phyloP scores from a whole-genome alignment of 2,888 invertebrate species.

The Eledone cirrhosa region DNA sequence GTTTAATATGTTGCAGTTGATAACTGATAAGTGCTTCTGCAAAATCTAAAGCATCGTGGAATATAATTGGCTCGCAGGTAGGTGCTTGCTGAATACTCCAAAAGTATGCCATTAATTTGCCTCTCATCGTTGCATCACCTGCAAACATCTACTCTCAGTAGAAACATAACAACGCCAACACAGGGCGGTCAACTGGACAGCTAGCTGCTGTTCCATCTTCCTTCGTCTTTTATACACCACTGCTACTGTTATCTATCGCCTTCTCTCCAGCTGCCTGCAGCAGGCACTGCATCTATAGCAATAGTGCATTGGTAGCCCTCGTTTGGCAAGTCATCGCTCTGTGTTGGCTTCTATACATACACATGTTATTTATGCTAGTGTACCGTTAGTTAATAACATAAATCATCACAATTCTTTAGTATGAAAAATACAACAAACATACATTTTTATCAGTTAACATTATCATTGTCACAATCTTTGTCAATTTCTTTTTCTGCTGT shows the following conservation, averaged over 20 bases:
- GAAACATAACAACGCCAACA: constrained; percentile 12
- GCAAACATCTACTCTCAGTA: constrained; percentile 17
- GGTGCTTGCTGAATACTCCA: constrained; percentile 22
- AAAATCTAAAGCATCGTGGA: neutral
- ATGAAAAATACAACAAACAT: no score
- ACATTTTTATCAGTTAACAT: no score
- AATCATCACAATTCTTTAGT: no score
- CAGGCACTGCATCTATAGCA: constrained; percentile 22
- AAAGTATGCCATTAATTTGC: constrained; percentile 22
- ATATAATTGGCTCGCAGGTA: constrained; percentile 24
- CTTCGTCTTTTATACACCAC: neutral
- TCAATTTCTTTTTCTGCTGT: no score
- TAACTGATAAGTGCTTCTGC: constrained; percentile 14
- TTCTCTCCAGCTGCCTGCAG: constrained; percentile 23
- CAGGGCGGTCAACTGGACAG: constrained; percentile 18
- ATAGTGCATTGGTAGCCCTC: constrained; percentile 18
- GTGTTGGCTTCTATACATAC: neutral
- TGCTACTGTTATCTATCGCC: constrained; percentile 18
- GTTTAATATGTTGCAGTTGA: constrained; percentile 21
- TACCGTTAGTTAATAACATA: no score
- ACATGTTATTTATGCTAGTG: no score
- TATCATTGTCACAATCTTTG: no score
- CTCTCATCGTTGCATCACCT: constrained; percentile 21
- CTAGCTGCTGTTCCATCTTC: neutral
- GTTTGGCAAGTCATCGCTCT: constrained; percentile 14